Base-by-base conservation (phyloP, 2,888 invertebrate genomes). In the Liodrosophila aerea region DNA sequence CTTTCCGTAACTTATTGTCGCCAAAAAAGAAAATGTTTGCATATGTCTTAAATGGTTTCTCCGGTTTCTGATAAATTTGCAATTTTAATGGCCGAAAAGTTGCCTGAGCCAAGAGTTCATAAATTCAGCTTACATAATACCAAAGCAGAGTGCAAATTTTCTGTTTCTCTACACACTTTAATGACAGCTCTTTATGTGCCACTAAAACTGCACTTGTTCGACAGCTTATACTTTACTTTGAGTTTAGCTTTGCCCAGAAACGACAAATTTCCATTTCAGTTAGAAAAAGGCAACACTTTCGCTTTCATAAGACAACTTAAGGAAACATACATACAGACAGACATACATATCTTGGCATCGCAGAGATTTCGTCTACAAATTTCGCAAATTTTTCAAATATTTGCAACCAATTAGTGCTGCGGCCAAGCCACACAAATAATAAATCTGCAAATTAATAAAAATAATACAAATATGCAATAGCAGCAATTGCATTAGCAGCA, bases 361-460 rank as follows among this genome's bases (percentile, higher is more conserved):
- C 40, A 52, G 39, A 50, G 52, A 72, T 59, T 65, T 50, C 37
- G 52, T 54, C 56, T 52, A 27, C 45, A 67, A 7, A 59, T 58
- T 66, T 51, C 31, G 39, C 29, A 22, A 36, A 41, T 33, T 59
- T 71, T 30, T 54, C 50, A 51, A 33, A 57, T 71, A 27, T 57
- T 41, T 63, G n/a, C 29, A 53, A 51, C 59, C 76, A 77, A 77
- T 77, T 77, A 77, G 80, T 61, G 53, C 53, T 47, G 22, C 63
- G 46, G 65, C 57, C 46, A 59, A 75, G 30, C 44, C 60, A 64
- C 64, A 78, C 61, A 83, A 80, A 72, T 80, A 61, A 83, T 78
- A 85, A 78, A 78, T 85, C 69, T 54, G 22, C 46, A 61, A 54
- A 72, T 73, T 57, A 85, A 85, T 83, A 76, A 72, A 85, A 76